Percentiles rank a stretch among this genome's conserved stretches.
phyloP scores from a whole-genome alignment of 2,888 invertebrate genomes.

The Acleris sparsana region DNA sequence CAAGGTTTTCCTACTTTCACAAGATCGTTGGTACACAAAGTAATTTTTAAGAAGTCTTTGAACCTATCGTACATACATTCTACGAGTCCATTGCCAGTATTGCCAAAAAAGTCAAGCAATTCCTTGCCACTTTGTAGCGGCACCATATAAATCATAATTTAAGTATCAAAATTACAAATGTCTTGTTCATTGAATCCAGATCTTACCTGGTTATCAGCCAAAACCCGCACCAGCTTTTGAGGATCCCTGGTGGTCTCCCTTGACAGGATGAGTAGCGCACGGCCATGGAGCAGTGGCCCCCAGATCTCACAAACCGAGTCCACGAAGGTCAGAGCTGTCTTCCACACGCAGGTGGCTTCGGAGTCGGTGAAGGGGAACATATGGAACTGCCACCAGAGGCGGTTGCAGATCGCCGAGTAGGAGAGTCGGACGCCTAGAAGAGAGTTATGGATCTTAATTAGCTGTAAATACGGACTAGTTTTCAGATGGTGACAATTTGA shows the following conservation, averaged over 20 bases:
- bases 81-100: no score
- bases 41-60: no score
- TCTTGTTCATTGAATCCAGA: no score
- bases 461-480: no score
- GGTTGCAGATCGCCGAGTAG: slow-evolving; percentile 90
- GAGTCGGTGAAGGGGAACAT: slow-evolving; percentile 88
- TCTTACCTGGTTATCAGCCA: slow-evolving; percentile 87
- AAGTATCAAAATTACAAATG: no score
- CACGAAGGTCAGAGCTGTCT: slow-evolving; percentile 95
- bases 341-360: slow-evolving; percentile 91
- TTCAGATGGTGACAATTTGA: no score
- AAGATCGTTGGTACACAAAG: no score
- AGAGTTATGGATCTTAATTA: background rate
- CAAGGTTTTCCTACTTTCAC: no score
- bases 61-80: no score
- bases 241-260: slow-evolving; percentile 90
- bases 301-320: slow-evolving; percentile 95
- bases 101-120: no score
- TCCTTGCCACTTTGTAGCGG: no score
- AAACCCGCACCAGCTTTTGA: slow-evolving; percentile 86
- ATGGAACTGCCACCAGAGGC: slow-evolving; percentile 94
- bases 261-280: slow-evolving; percentile 88
- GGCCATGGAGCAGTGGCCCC: slow-evolving; percentile 90
- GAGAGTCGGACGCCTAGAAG: slow-evolving; percentile 89
- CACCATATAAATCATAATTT: no score